Evolutionary conservation across 1,140 invertebrate species (phyloP), one percentile per base, ranked within the genome.

Genomic region (Zaprionus nigranus): DNA sequence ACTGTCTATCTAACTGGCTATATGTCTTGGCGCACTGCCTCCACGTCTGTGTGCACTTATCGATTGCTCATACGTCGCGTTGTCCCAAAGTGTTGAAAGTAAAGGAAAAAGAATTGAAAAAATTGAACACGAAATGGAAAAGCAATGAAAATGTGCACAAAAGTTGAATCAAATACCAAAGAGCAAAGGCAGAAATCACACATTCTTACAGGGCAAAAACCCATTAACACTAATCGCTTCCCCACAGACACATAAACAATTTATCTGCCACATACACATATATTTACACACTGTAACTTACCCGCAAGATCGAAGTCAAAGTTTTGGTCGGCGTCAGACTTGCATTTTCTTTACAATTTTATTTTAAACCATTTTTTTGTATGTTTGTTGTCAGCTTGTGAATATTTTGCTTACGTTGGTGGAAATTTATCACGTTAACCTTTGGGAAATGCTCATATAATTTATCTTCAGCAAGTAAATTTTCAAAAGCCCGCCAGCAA

Each of bases 221-320:
- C 85, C 85, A 90, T 90, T 90, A 90, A 90, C 85, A 90, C 85
- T 90, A 90, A 90, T 90, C 85, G 85, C 86, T 90, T 90, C 85
- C 85, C 85, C 85, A 90, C 85, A 90, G 85, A 90, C 85, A 90
- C 85, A 90, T 90, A 90, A 90, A 88, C 85, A 90, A 90, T 88
- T 88, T 88, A 88, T 90, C 85, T 79, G 84, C 75, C 80, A 71
- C 68, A 82, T 73, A 71, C 66, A 81, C 73, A 71, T 46, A 43
- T 59, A 59, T 40, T 58, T 7, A 54, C 71, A 82, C 65, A 70
- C 24, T 69, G 68, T 72, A 70, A 80, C 36, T 75, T 75, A 64
- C 65, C 85, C 81, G 71, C 81, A 90, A 90, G 75, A 90, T 90
- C 81, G 85, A 88, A 88, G 75, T 66, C 62, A 73, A 67, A 76